These are phyloP conservation scores for Heliconius hortense DNA, from an alignment of 2,888 invertebrate genomes.

Conservation along the genomic window DNA sequence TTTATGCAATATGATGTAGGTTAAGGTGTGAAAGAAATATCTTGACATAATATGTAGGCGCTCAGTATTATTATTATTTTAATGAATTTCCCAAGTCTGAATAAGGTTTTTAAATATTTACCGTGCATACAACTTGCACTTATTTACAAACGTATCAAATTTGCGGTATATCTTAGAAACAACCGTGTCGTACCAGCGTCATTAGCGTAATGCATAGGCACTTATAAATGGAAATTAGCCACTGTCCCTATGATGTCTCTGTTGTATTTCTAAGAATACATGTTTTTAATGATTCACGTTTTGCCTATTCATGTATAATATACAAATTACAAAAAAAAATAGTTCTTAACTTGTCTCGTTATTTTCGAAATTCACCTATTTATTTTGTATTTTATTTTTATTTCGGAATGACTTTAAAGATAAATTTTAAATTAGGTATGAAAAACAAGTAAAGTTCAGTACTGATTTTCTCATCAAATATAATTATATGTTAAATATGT, in stretches of 20 bases:
- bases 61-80: conserved; percentile 44
- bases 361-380: conserved; percentile 44
- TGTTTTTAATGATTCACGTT: conserved; percentile 79
- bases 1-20: conserved; percentile 5
- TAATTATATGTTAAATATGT: conserved; percentile 10
- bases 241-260: conserved; percentile 60
- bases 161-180: conserved; percentile 46
- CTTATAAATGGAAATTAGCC: conserved; percentile 60
- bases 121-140: conserved; percentile 48
- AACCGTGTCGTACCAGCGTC: conserved; percentile 45
- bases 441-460: conserved; percentile 28
- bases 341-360: conserved; percentile 62
- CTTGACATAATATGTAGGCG: conserved; percentile 66
- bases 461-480: conserved; percentile 6
- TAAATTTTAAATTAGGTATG: neutral
- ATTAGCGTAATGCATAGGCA: conserved; percentile 56
- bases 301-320: conserved; percentile 81
- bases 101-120: conserved; percentile 57
- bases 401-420: conserved; percentile 10
- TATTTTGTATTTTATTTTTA: conserved; percentile 9
- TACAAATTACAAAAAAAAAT: conserved; percentile 75
- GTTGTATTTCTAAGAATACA: conserved; percentile 72
- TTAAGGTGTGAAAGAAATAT: conserved; percentile 44
- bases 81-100: conserved; percentile 61
- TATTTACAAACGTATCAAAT: conserved; percentile 50